Conservation (phyloP, 2,797 vertebrate genomes). For the Peromyscus eremicus region DNA sequence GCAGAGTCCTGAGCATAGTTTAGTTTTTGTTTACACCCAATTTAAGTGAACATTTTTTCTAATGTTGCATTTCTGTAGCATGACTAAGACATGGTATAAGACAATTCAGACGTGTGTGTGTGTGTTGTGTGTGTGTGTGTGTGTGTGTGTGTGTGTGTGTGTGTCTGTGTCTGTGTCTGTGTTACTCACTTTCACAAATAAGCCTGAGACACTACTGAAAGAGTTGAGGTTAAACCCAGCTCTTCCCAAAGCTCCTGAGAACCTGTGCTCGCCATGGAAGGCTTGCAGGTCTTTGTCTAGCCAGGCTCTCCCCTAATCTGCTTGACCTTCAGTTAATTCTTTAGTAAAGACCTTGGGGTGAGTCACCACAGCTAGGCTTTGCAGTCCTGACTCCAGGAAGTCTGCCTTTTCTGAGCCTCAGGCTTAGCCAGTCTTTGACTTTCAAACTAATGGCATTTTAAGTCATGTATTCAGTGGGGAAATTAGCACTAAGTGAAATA, state of each 20-base stretch:
- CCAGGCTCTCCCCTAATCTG: constrained; percentile 17
- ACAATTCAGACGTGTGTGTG: constrained; percentile 38
- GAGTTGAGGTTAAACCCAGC: constrained; percentile 60
- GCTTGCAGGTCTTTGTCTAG: not conserved
- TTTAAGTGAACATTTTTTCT: constrained; percentile 73
- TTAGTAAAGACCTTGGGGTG: constrained; percentile 35
- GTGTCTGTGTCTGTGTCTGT: not conserved
- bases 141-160: not conserved
- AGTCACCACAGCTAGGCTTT: constrained; percentile 48
- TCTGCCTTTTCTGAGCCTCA: constrained; percentile 65
- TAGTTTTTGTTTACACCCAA: not conserved
- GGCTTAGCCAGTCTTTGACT: constrained; percentile 46
- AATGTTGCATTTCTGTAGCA: constrained; percentile 64
- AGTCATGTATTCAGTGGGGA: not conserved
- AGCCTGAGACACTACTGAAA: constrained; percentile 58
- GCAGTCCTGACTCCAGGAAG: constrained; percentile 67
- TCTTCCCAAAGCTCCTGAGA: constrained; percentile 54
- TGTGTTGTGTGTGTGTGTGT: too few relatives aligned
- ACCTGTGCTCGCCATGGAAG: constrained; percentile 18
- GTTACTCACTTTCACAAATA: constrained; percentile 54
- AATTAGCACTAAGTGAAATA: constrained; percentile 39
- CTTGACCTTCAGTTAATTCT: constrained; percentile 57
- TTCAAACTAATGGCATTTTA: constrained; percentile 58
- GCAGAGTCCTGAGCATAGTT: constrained; percentile 54
- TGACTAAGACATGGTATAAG: constrained; percentile 67